A percentile compares a stretch with the other conserved stretches of the same genome.
Conservation (phyloP, 2,888 invertebrate species). For the Lasioglossum pauxillum region DNA sequence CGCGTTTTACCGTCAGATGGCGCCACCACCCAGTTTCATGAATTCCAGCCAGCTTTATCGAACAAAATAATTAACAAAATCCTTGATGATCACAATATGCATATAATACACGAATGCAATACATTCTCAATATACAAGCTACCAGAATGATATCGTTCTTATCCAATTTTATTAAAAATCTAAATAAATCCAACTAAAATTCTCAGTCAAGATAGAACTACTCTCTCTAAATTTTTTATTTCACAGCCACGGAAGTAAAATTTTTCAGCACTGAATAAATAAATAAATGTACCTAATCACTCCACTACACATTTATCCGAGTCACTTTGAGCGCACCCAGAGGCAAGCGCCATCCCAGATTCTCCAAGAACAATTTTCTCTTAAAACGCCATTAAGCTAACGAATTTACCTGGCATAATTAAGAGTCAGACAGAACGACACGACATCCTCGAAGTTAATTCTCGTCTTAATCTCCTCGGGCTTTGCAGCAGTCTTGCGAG, state of each 20-base stretch:
- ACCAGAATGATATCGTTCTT: background rate
- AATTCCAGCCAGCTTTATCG: background rate
- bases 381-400: conserved; percentile 3
- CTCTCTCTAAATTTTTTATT: background rate
- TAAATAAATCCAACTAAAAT: background rate
- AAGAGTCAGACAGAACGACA: conserved; percentile 1
- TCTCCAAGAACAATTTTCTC: background rate
- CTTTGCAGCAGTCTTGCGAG: background rate
- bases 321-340: background rate
- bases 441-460: background rate
- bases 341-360: background rate
- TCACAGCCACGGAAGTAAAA: background rate
- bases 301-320: background rate
- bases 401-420: background rate
- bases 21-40: background rate
- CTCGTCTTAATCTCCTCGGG: background rate
- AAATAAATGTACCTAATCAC: background rate
- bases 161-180: background rate
- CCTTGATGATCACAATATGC: background rate
- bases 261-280: background rate
- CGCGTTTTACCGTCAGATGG: background rate
- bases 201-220: background rate
- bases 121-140: background rate
- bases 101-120: background rate
- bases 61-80: background rate